phyloP scores from a whole-genome alignment of 2,888 invertebrate species.

The Torymus auratus region DNA sequence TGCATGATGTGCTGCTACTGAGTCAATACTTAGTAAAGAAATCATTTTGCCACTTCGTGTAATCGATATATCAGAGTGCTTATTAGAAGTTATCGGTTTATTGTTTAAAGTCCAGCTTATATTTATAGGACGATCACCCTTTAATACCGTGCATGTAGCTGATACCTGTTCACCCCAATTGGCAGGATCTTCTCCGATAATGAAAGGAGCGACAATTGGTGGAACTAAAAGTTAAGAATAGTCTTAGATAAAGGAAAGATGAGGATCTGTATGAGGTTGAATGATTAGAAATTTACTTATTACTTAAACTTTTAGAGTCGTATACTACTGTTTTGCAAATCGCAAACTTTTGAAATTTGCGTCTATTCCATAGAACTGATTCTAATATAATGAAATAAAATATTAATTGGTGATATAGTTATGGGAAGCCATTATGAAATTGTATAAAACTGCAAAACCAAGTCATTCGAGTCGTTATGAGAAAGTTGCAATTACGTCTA shows the following conservation, averaged over 20 bases:
- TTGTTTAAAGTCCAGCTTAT: slow-evolving; percentile 81
- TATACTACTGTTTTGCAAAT: too few species aligned
- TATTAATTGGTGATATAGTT: too few species aligned
- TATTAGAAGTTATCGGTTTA: slow-evolving; percentile 64
- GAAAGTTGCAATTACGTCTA: background rate
- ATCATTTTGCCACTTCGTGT: slow-evolving; percentile 70
- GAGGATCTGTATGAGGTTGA: too few species aligned
- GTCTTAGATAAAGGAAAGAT: too few species aligned
- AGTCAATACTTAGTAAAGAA: slow-evolving; percentile 77
- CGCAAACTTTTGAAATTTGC: too few species aligned
- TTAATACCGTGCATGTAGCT: slow-evolving; percentile 83
- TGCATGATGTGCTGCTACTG: slow-evolving; percentile 78
- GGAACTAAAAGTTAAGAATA: slow-evolving; percentile 77
- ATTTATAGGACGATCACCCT: slow-evolving; percentile 87
- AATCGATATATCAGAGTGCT: slow-evolving; percentile 69
- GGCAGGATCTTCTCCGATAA: slow-evolving; percentile 82
- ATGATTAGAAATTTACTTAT: too few species aligned
- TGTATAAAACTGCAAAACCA: too few species aligned
- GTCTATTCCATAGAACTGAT: too few species aligned
- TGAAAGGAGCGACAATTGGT: slow-evolving; percentile 82
- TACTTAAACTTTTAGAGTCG: too few species aligned
- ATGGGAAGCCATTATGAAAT: too few species aligned
- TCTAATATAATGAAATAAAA: too few species aligned
- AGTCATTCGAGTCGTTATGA: slow-evolving; percentile 35
- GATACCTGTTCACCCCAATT: slow-evolving; percentile 85